Conservation (phyloP, 2,113 vertebrate species). For the Coreoperca whiteheadi region DNA sequence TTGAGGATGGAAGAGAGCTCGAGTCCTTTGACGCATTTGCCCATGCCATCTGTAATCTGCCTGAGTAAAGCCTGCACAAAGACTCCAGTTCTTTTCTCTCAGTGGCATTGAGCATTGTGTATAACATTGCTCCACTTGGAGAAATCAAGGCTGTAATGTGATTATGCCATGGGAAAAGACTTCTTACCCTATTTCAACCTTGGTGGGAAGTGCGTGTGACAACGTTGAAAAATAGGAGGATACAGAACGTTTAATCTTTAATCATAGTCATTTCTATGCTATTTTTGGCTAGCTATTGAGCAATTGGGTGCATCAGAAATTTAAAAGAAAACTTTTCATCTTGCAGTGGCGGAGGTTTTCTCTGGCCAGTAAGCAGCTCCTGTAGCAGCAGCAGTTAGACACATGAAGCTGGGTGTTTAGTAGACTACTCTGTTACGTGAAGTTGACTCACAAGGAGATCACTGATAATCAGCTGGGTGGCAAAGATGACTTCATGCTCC, state of each 20-base stretch:
- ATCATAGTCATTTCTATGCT: background rate
- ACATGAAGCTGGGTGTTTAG: slow-evolving; percentile 30
- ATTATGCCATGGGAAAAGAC: slow-evolving; percentile 25
- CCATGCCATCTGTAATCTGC: slow-evolving; percentile 36
- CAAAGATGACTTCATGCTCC: slow-evolving; percentile 16
- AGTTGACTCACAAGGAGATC: slow-evolving; percentile 4
- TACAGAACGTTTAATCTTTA: background rate
- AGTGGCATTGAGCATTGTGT: slow-evolving; percentile 23
- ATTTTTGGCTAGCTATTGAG: background rate
- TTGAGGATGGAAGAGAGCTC: background rate
- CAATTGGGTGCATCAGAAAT: background rate
- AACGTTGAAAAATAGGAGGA: background rate
- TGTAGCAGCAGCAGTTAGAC: slow-evolving; percentile 22
- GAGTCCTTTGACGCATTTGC: slow-evolving; percentile 22
- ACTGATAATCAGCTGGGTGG: slow-evolving; percentile 34
- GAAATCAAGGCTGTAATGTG: slow-evolving; percentile 36
- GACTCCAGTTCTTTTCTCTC: slow-evolving; percentile 33
- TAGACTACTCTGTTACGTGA: slow-evolving; percentile 36
- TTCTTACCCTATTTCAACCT: background rate
- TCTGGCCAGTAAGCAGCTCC: slow-evolving; percentile 10
- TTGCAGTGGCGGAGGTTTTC: background rate
- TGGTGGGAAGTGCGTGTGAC: background rate
- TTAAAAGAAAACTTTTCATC: background rate
- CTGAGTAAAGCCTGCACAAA: slow-evolving; percentile 46
- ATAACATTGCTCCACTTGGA: slow-evolving; percentile 22